Conservation (phyloP, 2,113 vertebrate species). For the Prolemur simus region DNA sequence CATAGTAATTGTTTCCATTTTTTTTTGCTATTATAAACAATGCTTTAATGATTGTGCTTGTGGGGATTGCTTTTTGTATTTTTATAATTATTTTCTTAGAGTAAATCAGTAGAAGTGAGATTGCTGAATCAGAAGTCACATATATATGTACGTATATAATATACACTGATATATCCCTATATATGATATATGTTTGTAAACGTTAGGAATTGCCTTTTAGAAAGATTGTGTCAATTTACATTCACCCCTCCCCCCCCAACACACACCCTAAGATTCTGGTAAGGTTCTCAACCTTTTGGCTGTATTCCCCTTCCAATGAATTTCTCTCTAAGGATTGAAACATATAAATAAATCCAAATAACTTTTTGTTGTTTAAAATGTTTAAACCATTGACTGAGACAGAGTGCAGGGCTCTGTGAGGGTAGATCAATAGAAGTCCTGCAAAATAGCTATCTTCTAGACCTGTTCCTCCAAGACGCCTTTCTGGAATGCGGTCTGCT, state of each 20-base stretch:
- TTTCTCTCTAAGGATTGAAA: neutral
- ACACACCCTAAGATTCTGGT: neutral
- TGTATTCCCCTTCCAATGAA: neutral
- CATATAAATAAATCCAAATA: neutral
- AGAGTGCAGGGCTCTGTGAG: neutral
- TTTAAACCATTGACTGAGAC: neutral
- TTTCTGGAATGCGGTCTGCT: neutral
- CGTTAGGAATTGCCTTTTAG: neutral
- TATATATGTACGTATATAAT: neutral
- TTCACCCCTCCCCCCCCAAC: neutral
- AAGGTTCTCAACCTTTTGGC: neutral
- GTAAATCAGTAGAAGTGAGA: neutral
- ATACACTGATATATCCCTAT: neutral
- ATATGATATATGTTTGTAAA: neutral
- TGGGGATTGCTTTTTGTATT: neutral
- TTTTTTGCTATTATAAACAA: neutral
- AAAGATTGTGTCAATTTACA: neutral
- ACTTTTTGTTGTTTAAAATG: neutral
- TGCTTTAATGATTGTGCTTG: conserved; percentile 20
- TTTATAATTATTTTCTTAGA: conserved; percentile 25
- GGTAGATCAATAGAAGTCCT: neutral
- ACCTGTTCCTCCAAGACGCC: neutral
- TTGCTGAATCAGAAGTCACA: neutral
- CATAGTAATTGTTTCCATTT: neutral
- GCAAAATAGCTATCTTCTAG: neutral